phyloP scores from a whole-genome alignment of 2,113 vertebrate genomes.

The Shinisaurus crocodilurus region DNA sequence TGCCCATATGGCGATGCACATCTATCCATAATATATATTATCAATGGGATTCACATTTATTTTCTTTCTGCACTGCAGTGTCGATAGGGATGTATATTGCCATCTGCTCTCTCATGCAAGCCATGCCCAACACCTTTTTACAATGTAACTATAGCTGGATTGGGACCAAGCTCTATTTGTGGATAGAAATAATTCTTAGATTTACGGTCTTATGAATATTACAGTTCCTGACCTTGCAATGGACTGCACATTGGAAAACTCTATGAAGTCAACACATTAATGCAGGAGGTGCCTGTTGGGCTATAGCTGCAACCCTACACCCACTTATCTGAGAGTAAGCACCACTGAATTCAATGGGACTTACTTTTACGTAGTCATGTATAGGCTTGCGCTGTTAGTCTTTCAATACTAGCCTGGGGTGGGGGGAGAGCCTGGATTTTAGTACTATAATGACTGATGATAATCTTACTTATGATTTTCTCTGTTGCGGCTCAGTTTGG shows the following conservation, averaged over 20 bases:
- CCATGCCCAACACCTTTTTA: background rate
- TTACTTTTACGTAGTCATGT: background rate
- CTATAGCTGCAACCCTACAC: background rate
- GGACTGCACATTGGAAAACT: background rate
- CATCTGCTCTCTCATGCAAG: background rate
- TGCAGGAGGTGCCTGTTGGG: background rate
- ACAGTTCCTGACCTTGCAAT: slow-evolving; percentile 17
- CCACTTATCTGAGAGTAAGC: background rate
- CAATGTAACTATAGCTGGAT: background rate
- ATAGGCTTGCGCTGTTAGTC: background rate
- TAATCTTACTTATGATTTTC: slow-evolving; percentile 54
- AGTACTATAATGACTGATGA: slow-evolving; percentile 31
- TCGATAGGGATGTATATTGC: background rate
- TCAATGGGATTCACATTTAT: background rate
- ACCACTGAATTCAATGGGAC: background rate
- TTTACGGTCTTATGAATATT: background rate
- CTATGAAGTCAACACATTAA: background rate
- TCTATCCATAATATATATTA: background rate
- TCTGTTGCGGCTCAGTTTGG: slow-evolving; percentile 70
- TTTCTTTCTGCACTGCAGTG: background rate
- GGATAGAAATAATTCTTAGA: slow-evolving; percentile 26
- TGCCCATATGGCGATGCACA: background rate
- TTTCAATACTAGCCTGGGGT: slow-evolving; percentile 40
- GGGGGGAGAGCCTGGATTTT: slow-evolving; percentile 30
- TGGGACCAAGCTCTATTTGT: background rate